A percentile compares a stretch with the other conserved stretches of the same genome.
Conservation (phyloP, 1,140 invertebrate genomes). For the Cyclina sinensis region DNA sequence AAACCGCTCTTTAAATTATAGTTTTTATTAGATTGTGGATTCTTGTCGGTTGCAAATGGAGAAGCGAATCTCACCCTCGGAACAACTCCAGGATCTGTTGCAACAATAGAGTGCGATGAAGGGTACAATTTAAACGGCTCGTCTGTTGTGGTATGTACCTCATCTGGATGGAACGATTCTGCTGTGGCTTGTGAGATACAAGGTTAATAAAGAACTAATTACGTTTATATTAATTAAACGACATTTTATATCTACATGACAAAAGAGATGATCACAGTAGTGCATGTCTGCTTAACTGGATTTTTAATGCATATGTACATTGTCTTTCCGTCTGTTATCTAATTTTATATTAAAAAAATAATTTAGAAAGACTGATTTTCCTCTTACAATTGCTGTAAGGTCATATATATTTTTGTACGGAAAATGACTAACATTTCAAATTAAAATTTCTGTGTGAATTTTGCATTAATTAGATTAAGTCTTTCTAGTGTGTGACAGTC, state of each 20-base stretch:
- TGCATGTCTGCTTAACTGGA: no score
- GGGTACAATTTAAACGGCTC: neutral
- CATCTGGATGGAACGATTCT: neutral
- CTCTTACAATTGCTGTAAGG: neutral
- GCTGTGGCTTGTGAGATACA: neutral
- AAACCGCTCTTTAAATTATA: no score
- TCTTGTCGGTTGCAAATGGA: neutral
- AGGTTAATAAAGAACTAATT: no score
- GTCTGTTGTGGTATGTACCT: neutral
- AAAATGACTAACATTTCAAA: neutral
- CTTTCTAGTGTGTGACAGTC: neutral
- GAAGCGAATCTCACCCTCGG: neutral
- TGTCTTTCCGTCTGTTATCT: neutral
- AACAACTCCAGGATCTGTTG: neutral
- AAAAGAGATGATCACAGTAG: no score
- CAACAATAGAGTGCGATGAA: neutral
- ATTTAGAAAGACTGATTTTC: no score
- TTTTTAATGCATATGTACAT: no score
- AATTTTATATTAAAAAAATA: neutral
- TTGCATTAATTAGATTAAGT: neutral
- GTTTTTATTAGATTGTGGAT: slow-evolving; percentile 8
- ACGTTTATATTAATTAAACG: no score
- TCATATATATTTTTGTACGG: neutral
- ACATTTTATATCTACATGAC: no score
- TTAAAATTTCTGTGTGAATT: neutral